Percentiles rank a stretch among this genome's conserved stretches.
Evolutionary conservation across 2,797 vertebrate genomes (phyloP).

Genomic region (Syncerus caffer): DNA sequence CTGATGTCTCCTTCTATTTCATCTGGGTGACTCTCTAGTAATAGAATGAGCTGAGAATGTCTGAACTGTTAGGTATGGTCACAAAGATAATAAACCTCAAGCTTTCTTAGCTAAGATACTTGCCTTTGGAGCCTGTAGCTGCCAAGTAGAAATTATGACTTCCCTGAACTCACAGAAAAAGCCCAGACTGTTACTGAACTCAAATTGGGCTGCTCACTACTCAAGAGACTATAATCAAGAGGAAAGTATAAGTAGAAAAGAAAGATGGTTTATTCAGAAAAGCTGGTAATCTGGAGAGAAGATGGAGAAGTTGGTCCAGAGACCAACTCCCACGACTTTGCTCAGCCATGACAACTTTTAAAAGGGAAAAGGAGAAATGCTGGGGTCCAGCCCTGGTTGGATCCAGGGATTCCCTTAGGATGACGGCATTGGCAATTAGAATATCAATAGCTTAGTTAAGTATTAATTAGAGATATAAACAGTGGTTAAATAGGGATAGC

Average conservation of each 20-base stretch:
- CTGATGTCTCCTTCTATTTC: background rate
- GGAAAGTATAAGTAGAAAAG: background rate
- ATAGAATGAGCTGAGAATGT: background rate
- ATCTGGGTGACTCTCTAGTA: background rate
- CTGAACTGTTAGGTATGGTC: background rate
- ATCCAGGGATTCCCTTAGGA: too few species aligned
- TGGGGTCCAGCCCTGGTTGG: too few species aligned
- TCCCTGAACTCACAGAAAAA: background rate
- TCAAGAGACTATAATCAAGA: background rate
- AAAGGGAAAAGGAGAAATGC: background rate
- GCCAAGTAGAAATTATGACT: background rate
- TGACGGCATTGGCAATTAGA: too few species aligned
- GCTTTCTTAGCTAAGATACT: background rate
- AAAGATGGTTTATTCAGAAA: background rate
- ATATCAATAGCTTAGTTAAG: too few species aligned
- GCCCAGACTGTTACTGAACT: background rate
- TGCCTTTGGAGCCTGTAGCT: background rate
- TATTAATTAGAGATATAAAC: too few species aligned
- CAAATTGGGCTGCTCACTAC: background rate
- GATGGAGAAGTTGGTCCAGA: background rate
- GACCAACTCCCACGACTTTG: background rate
- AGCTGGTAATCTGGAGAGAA: background rate
- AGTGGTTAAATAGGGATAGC: too few species aligned
- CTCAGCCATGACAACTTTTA: background rate
- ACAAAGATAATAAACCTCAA: background rate